Base-by-base conservation (phyloP, 2,797 vertebrate genomes). In the Chaenodraco wilsoni region DNA sequence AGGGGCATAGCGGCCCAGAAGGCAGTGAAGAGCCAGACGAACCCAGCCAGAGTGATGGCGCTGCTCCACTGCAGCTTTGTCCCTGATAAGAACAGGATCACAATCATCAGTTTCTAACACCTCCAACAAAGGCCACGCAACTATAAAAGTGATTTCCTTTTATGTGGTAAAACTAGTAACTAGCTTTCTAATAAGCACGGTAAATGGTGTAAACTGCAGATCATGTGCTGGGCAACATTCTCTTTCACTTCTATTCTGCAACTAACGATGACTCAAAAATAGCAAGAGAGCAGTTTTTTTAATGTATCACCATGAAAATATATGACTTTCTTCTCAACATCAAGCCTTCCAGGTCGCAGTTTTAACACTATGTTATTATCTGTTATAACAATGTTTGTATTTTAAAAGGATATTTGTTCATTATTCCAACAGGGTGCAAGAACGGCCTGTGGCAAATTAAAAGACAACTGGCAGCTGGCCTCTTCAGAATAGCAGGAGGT, bases 1-100 rank as follows among this genome's bases (percentile, higher is more conserved):
- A 99, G 93, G 56, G 98, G 98, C 95, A 99, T 96, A 55, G 95
- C 88, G 0, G 98, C 86, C 98, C 98, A 99, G 91, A 98, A 98
- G 40, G 94, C 94, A 52, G 95, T 91, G 78, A 98, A 98, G 1
- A 96, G 84, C 98, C 98, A 99, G 4, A 96, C 79, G 19, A 97
- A 96, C 21, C 95, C 3, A 58, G 90, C 86, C 87, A 96, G 93
- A 64, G 91, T 88, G 76, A 96, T 79, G 11, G 94, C 95, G 0
- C 94, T 95, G 91, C 94, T 96, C 98, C 98, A 99, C 64, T 97
- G 96, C 78, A 98, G 76, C 74, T 94, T 96, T 59, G 94, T 95
- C 84, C 94, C 97, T 99, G 89, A 60, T 2, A 27, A 48, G 40
- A 69, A 66, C 59, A 72, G 33, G 41, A 21, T 71, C 23, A 17